These are phyloP conservation scores for Oophaga sylvatica DNA, from an alignment of 2,797 vertebrate genomes.

Conservation along the genomic window DNA sequence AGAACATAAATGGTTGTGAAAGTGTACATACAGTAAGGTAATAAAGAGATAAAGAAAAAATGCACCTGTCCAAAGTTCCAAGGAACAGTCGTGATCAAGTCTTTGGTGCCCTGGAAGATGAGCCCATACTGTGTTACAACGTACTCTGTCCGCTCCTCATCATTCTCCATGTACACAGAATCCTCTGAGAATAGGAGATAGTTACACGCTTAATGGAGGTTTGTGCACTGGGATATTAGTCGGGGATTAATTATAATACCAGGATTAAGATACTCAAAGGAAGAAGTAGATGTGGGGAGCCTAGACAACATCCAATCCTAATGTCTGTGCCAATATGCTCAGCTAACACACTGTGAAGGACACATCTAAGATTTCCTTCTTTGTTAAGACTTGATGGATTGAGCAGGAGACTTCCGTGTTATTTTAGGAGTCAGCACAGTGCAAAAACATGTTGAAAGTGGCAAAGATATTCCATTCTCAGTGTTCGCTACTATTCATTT, in stretches of 20 bases:
- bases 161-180: slow-evolving; percentile 80
- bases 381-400: not conserved
- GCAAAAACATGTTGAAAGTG: not conserved
- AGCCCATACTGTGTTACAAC: slow-evolving; percentile 88
- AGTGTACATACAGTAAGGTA: not conserved
- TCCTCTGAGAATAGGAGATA: slow-evolving; percentile 78
- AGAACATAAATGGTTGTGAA: not conserved
- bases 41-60: not conserved
- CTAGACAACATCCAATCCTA: not conserved
- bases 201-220: not conserved
- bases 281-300: not conserved
- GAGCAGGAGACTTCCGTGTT: not conserved
- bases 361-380: not conserved
- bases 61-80: slow-evolving; percentile 97
- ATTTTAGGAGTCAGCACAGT: not conserved
- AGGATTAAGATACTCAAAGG: not conserved
- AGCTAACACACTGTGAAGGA: not conserved
- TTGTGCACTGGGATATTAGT: not conserved
- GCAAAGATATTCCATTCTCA: not conserved
- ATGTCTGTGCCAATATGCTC: not conserved
- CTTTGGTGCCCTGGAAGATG: slow-evolving; percentile 81
- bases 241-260: not conserved
- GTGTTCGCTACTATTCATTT: too few species aligned
- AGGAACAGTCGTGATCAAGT: slow-evolving; percentile 74
- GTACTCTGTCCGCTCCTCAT: slow-evolving; percentile 81